Evolutionary conservation across 2,888 invertebrate species (phyloP), one percentile per base, ranked within the genome.

Genomic region (Gisinianus flammeolus): DNA sequence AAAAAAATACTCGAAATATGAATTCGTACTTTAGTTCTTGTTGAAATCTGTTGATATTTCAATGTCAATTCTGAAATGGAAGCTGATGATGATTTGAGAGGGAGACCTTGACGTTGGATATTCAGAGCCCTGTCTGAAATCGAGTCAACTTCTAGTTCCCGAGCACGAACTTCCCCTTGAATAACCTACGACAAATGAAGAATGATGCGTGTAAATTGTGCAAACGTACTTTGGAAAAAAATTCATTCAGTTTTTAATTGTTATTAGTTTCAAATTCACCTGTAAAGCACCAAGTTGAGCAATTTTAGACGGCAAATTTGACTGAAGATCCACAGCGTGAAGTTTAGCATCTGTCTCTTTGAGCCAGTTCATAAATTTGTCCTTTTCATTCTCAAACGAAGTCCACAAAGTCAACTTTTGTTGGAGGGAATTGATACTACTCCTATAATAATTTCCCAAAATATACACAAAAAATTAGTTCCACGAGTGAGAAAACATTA

Each of bases 51-150:
- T 86, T 96, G 96, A 86, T 97, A 97, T 87, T 96, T 95, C 2
- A 94, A 91, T 12, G 94, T 94, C n/a, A 97, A 87, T 87, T 97
- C 97, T 0, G 95, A 94, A 68, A 96, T 93, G 86, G 94, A 93
- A 0, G 94, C 93, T 62, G 91, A 91, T 68, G 96, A 91, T 3
- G 92, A 91, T 28, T 78, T 77, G 0, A 83, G 78, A 75, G 92
- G 91, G 22, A 93, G 87, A 0, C 91, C 90, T 16, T 92, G 92
- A 82, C 93, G 93, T 80, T 94, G 92, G 16, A 96, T 87, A 81
- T 93, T 91, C 86, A 97, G 96, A 0, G 95, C 94, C 83, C 93
- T 92, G 87, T 97, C 97, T 28, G 95, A 95, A 0, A 97, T 93
- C 74, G 93, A 92, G 85, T 97, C 97, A 78, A 97, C 94, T 88